Percentiles rank a stretch among this genome's conserved stretches.
Evolutionary conservation across 2,113 vertebrate genomes (phyloP).

Genomic region (Ophthalmolycus amberensis): DNA sequence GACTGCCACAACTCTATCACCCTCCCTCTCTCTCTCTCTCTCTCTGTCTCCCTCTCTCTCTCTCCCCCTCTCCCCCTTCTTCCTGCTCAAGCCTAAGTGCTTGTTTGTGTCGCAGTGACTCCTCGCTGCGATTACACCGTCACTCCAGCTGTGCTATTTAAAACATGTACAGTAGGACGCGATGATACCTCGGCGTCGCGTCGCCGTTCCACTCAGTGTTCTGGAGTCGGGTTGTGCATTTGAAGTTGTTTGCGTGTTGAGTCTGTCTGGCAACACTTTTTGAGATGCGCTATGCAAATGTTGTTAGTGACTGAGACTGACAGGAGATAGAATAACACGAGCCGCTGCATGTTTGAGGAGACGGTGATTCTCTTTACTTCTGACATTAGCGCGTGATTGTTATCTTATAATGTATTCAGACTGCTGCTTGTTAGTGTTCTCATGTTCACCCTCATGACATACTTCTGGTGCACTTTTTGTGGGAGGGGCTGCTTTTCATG

Average conservation of each 20-base stretch:
- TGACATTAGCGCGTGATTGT: background rate
- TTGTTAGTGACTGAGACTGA: conserved; percentile 61
- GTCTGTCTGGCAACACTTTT: conserved; percentile 31
- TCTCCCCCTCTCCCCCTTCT: background rate
- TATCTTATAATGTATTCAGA: background rate
- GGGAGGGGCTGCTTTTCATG: background rate
- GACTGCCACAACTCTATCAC: conserved; percentile 62
- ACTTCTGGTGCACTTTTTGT: background rate
- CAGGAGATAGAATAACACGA: conserved; percentile 31
- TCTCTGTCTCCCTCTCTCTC: background rate
- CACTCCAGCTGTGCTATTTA: conserved; percentile 38
- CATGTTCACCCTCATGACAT: background rate
- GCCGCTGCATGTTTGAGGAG: conserved; percentile 28
- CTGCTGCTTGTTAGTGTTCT: background rate
- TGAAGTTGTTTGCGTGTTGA: conserved; percentile 32
- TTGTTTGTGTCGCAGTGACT: conserved; percentile 55
- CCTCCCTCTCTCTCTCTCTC: too few species aligned
- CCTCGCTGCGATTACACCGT: conserved; percentile 23
- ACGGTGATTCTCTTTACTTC: background rate
- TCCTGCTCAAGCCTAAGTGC: background rate
- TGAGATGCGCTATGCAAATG: conserved; percentile 61
- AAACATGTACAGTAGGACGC: background rate
- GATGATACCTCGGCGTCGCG: too few species aligned
- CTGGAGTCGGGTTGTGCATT: conserved; percentile 26
- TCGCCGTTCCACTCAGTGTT: too few species aligned